Percentiles rank a stretch among this genome's conserved stretches.
Conservation (phyloP, 2,113 vertebrate species). For the Copsychus sechellarum region DNA sequence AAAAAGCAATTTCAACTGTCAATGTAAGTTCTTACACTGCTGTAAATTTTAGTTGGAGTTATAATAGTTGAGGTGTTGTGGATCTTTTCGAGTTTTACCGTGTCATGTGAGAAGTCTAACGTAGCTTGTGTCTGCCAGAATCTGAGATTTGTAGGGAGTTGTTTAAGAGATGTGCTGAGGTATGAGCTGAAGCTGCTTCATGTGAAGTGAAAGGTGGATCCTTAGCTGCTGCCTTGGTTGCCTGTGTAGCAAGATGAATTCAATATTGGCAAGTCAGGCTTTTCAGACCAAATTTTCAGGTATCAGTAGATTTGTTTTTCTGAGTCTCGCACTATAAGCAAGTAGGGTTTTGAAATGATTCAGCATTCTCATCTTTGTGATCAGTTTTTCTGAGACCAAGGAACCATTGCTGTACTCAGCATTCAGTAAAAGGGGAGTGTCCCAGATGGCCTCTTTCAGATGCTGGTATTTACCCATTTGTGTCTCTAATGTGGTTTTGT, state of each 20-base stretch:
- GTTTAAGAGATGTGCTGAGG: background rate
- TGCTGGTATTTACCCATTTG: background rate
- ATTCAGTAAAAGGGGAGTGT: background rate
- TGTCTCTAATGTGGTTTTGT: background rate
- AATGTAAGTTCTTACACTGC: background rate
- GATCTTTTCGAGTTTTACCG: background rate
- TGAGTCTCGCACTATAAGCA: background rate
- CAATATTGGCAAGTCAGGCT: background rate
- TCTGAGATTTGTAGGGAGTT: background rate
- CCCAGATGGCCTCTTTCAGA: background rate
- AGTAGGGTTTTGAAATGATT: background rate
- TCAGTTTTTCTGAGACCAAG: background rate
- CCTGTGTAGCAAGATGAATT: background rate
- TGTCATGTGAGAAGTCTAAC: background rate
- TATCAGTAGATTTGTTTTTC: background rate
- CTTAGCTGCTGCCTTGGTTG: background rate
- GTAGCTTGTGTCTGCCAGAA: background rate
- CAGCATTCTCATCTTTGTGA: background rate
- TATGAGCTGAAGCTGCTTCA: background rate
- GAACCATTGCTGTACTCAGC: background rate
- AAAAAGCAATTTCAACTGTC: background rate
- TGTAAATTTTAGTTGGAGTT: background rate
- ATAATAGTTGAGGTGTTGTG: background rate
- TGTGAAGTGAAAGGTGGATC: background rate
- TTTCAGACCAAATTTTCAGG: background rate